Percentiles rank a stretch among this genome's conserved stretches.
Conservation (phyloP, 2,113 vertebrate species). For the Lophius piscatorius region DNA sequence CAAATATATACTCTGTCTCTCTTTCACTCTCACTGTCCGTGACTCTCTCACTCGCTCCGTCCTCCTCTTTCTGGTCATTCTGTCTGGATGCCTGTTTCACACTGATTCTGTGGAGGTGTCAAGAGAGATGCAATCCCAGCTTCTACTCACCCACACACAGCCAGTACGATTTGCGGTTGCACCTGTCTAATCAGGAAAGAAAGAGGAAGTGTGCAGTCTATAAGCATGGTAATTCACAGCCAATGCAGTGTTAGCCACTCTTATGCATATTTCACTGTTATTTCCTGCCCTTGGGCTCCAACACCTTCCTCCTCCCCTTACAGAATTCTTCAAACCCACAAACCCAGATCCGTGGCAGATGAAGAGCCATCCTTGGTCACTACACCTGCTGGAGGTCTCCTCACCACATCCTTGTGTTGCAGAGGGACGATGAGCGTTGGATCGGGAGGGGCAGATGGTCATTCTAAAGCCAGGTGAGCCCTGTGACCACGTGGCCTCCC, state of each 20-base stretch:
- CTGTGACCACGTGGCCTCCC: conserved; percentile 36
- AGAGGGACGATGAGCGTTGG: conserved; percentile 30
- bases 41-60: conserved; percentile 50
- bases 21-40: conserved; percentile 53
- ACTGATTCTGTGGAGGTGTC: conserved; percentile 71
- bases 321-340: conserved; percentile 16
- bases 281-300: conserved; percentile 25
- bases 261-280: conserved; percentile 41
- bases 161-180: conserved; percentile 44
- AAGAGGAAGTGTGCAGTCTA: conserved; percentile 29
- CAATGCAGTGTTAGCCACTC: conserved; percentile 43
- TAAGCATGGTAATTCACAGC: conserved; percentile 13
- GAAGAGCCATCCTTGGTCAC: conserved; percentile 11
- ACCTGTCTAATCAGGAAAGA: conserved; percentile 50
- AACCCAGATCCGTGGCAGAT: conserved; percentile 13
- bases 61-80: conserved; percentile 46
- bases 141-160: conserved; percentile 62
- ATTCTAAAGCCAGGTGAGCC: conserved; percentile 52
- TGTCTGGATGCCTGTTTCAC: conserved; percentile 45
- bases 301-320: conserved; percentile 29
- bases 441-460: conserved; percentile 28
- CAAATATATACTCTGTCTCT: conserved; percentile 64
- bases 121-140: conserved; percentile 60
- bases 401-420: not conserved
- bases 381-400: conserved; percentile 3